Conservation (phyloP, 2,888 invertebrate species). For the Lottia gigantea region DNA sequence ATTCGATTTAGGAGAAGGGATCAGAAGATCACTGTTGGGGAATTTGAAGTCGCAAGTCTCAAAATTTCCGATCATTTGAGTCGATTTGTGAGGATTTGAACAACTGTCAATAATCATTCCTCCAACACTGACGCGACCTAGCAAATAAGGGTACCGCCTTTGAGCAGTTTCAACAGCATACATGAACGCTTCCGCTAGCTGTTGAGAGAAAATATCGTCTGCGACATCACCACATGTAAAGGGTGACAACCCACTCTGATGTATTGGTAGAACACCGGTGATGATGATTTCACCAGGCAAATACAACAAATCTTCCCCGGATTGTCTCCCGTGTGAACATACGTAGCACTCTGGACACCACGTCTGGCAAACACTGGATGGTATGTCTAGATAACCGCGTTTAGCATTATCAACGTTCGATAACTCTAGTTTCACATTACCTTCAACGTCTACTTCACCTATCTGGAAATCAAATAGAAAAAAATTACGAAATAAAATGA, state of each 20-base stretch:
- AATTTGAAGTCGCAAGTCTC: conserved; percentile 43
- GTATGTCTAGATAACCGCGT: background rate
- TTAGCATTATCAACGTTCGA: conserved; percentile 9
- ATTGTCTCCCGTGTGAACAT: background rate
- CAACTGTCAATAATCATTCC: conserved; percentile 51
- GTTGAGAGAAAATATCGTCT: conserved; percentile 30
- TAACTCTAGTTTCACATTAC: conserved; percentile 13
- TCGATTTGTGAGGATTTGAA: conserved; percentile 32
- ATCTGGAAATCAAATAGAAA: conserved; percentile 16
- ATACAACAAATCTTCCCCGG: conserved; percentile 21
- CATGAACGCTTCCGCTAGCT: conserved; percentile 44
- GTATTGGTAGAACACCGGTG: conserved; percentile 47
- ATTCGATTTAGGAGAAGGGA: conserved; percentile 26
- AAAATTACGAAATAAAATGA: too few relatives aligned
- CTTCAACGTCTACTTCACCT: conserved; percentile 18
- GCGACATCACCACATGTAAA: conserved; percentile 38
- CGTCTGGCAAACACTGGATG: background rate
- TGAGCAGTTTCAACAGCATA: conserved; percentile 44
- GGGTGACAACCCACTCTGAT: conserved; percentile 26
- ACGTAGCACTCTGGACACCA: conserved; percentile 21
- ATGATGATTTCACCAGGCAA: conserved; percentile 49
- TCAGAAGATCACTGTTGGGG: background rate
- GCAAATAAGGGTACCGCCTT: conserved; percentile 36
- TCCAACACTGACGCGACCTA: conserved; percentile 42
- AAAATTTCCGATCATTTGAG: conserved; percentile 44